Percentiles rank a stretch among this genome's conserved stretches.
These are phyloP conservation scores for Empidonax traillii DNA, from an alignment of 2,113 vertebrate species.

Conservation along the genomic window DNA sequence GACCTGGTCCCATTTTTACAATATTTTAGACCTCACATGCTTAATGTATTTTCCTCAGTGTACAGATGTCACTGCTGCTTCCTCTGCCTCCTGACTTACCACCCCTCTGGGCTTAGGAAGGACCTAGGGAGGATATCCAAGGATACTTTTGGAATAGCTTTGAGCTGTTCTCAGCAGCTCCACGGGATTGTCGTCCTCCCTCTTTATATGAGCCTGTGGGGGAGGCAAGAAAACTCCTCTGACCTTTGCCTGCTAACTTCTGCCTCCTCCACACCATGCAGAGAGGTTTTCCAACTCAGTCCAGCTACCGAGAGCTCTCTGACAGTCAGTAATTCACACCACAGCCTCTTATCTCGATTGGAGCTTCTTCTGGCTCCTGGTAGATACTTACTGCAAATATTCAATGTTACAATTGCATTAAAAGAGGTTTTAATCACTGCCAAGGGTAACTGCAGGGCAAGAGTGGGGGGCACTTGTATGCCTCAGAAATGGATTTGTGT, in stretches of 20 bases:
- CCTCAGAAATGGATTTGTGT: not conserved
- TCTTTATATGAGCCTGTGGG: not conserved
- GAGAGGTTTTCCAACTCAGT: not conserved
- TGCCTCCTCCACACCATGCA: not conserved
- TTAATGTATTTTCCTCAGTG: not conserved
- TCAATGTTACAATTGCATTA: not conserved
- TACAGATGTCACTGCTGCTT: not conserved
- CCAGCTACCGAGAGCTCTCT: not conserved
- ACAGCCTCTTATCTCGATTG: not conserved
- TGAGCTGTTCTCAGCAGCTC: not conserved
- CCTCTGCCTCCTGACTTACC: not conserved
- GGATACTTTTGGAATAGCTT: not conserved
- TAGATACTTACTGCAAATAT: not conserved
- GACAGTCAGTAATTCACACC: slow-evolving; percentile 13
- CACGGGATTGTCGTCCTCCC: not conserved
- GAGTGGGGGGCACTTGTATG: not conserved
- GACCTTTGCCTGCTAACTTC: slow-evolving; percentile 19
- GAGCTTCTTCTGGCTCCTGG: not conserved
- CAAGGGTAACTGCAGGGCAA: not conserved
- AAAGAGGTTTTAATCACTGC: not conserved
- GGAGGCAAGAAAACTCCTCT: slow-evolving; percentile 17
- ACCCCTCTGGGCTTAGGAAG: not conserved
- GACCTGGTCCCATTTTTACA: not conserved
- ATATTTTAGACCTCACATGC: not conserved
- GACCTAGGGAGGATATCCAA: not conserved